Conservation (phyloP, 2,888 invertebrate species). For the Drosophila formosana region DNA sequence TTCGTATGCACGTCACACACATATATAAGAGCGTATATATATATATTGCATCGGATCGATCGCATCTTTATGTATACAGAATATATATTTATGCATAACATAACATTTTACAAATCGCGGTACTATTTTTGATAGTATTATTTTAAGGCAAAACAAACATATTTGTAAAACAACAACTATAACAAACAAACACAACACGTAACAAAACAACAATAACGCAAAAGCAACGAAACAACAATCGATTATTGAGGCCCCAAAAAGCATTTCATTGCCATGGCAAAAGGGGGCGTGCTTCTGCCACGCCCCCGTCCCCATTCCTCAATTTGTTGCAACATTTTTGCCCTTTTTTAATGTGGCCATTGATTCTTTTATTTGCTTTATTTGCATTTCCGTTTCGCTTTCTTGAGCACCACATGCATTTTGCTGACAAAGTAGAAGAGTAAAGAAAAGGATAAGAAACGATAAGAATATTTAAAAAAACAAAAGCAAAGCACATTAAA, state of each 20-base stretch:
- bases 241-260: constrained; percentile 7
- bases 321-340: constrained; percentile 16
- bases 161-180: constrained; percentile 64
- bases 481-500: constrained; percentile 27
- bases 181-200: constrained; percentile 41
- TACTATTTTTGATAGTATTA: constrained; percentile 82
- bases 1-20: constrained; percentile 82
- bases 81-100: constrained; percentile 60
- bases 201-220: constrained; percentile 47
- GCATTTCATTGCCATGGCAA: background rate
- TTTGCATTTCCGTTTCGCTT: constrained; percentile 73
- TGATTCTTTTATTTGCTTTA: constrained; percentile 79
- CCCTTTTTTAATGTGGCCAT: constrained; percentile 42
- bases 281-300: background rate
- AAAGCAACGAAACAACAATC: constrained; percentile 43
- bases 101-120: constrained; percentile 65
- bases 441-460: constrained; percentile 21
- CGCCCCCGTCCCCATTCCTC: background rate
- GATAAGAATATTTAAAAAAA: constrained; percentile 9
- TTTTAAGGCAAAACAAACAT: constrained; percentile 74
- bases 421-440: constrained; percentile 53
- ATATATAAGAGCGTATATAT: constrained; percentile 63
- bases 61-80: constrained; percentile 47
- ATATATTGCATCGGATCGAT: constrained; percentile 50
- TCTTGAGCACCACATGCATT: constrained; percentile 56